Evolutionary conservation across 2,113 vertebrate species (phyloP).

Genomic region (Kobus ellipsiprymnus): DNA sequence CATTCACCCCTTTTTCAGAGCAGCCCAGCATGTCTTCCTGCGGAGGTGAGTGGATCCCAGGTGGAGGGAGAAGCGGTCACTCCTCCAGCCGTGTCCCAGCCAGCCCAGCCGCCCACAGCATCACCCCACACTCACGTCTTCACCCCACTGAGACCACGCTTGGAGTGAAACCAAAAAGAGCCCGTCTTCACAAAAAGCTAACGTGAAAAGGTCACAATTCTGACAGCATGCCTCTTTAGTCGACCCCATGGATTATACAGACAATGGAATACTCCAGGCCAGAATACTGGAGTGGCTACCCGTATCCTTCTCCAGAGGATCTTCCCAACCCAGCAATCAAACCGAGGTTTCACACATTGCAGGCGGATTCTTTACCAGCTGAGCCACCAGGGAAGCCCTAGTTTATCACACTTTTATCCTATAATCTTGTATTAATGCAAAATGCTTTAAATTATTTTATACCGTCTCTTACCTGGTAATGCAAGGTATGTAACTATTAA

Average conservation of each 20-base stretch:
- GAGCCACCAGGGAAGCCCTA: neutral
- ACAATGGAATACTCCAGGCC: neutral
- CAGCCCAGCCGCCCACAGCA: neutral
- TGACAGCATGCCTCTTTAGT: neutral
- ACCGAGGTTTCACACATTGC: neutral
- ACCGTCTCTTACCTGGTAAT: neutral
- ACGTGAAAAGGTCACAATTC: neutral
- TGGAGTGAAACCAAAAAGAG: neutral
- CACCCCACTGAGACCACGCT: neutral
- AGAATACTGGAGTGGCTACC: neutral
- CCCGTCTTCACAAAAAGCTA: neutral
- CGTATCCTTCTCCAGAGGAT: neutral
- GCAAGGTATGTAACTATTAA: neutral
- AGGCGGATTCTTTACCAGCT: neutral
- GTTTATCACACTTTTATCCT: neutral
- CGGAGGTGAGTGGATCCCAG: fast-evolving
- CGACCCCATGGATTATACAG: neutral
- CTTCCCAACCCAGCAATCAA: neutral
- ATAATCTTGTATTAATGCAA: neutral
- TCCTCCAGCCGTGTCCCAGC: neutral
- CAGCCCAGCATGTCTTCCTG: neutral
- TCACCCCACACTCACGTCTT: neutral
- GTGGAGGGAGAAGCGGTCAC: neutral
- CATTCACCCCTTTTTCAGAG: neutral
- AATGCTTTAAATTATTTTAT: neutral